Percentiles rank a stretch among this genome's conserved stretches.
These are phyloP conservation scores for Phymatocera aterrima DNA, from an alignment of 2,888 invertebrate genomes.

Conservation along the genomic window DNA sequence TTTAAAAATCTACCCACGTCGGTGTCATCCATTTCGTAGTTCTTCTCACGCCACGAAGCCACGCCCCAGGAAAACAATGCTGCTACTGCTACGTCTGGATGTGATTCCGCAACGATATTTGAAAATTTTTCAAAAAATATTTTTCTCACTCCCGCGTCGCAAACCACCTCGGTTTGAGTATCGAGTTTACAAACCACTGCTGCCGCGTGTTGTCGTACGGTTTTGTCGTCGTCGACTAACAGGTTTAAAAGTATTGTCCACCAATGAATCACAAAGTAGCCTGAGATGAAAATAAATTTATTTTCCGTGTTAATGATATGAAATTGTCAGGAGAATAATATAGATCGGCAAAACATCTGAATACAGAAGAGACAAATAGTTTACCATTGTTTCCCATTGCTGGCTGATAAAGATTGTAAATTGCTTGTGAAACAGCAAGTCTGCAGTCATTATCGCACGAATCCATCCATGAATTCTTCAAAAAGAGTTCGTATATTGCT, in stretches of 20 bases:
- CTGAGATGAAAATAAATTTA: slow-evolving; percentile 26
- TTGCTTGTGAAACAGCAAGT: slow-evolving; percentile 62
- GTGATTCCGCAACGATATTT: slow-evolving; percentile 41
- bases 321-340: not conserved
- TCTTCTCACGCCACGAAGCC: slow-evolving; percentile 59
- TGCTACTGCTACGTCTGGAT: slow-evolving; percentile 55
- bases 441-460: slow-evolving; percentile 60
- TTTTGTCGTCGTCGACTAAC: slow-evolving; percentile 65
- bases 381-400: slow-evolving; percentile 14
- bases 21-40: slow-evolving; percentile 69
- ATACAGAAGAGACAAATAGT: not conserved
- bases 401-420: slow-evolving; percentile 57
- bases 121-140: slow-evolving; percentile 63
- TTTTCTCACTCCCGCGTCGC: slow-evolving; percentile 53
- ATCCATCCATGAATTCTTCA: slow-evolving; percentile 64
- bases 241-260: slow-evolving; percentile 69
- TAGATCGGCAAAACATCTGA: not conserved
- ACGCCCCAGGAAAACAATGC: slow-evolving; percentile 69
- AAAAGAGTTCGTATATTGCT: slow-evolving; percentile 59
- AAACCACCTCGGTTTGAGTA: slow-evolving; percentile 52
- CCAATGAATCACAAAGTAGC: slow-evolving; percentile 62
- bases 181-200: slow-evolving; percentile 56
- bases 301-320: not conserved
- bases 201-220: slow-evolving; percentile 60
- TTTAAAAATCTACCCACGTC: slow-evolving; percentile 61